Evolutionary conservation across 2,888 invertebrate species (phyloP), one percentile per base, ranked within the genome.

Genomic region (Habroteleia sp.): DNA sequence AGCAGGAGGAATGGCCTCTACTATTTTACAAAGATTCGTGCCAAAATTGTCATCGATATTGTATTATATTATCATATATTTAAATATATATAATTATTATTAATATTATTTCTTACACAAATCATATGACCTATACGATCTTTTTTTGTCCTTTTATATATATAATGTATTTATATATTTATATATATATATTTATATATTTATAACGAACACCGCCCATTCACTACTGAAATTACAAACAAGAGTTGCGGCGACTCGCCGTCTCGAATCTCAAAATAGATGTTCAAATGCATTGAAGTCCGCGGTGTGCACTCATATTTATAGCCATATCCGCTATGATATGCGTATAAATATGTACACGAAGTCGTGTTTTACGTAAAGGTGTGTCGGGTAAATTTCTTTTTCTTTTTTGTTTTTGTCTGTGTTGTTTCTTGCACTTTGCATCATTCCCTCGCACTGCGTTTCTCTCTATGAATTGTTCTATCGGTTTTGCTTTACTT

Each of bases 191-290:
- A 84, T 84, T 81, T 86, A 85, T 87, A 85, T 87, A 87, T 87
- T 85, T 87, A 87, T 88, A 88, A 88, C 86, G 88, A 87, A 88
- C 87, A 88, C 85, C 87, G 83, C 86, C 85, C 88, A 85, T 77
- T 83, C 85, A 85, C 85, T 88, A 87, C 86, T 86, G 86, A 85
- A 86, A 88, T 87, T 87, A 87, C 85, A 87, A 87, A 87, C 84
- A 85, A 85, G 84, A 87, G 78, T 83, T 81, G 73, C 74, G 78
- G 76, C 77, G 16, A 52, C 6, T 31, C 46, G 41, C 25, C 50
- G 44, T 54, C 54, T 42, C 44, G 63, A 68, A 72, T 84, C 82
- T 83, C 82, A 84, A 85, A 84, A 85, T 84, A 84, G 83, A 82
- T 85, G 83, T 80, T 84, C 83, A 83, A 84, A 84, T 86, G 82